These are phyloP conservation scores for Eulemur rubriventer DNA, from an alignment of 2,797 vertebrate species.

Conservation along the genomic window DNA sequence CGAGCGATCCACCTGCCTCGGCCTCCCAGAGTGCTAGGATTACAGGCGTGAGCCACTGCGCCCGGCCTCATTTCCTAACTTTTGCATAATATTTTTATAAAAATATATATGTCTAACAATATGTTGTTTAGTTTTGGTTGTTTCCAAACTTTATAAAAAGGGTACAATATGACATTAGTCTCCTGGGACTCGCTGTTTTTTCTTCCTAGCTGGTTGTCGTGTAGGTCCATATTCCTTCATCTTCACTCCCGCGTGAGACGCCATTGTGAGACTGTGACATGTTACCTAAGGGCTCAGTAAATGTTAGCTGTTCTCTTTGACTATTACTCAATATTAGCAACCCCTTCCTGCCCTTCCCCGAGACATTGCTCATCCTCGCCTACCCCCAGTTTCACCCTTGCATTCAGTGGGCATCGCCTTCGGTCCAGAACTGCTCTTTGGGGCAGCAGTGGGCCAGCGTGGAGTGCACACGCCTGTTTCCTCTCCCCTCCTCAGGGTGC, in stretches of 20 bases:
- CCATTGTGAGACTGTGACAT: neutral
- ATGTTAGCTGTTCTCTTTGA: neutral
- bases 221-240: neutral
- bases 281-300: neutral
- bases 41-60: too few species aligned
- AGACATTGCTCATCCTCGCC: neutral
- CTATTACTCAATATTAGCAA: neutral
- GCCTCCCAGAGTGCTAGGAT: too few species aligned
- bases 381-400: neutral
- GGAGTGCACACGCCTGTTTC: fast-evolving
- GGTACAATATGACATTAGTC: neutral
- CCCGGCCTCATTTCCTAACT: neutral
- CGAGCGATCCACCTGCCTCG: too few species aligned
- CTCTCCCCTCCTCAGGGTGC: neutral
- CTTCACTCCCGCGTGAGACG: neutral
- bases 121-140: neutral
- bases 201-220: neutral
- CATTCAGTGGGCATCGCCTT: neutral
- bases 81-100: neutral
- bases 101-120: neutral
- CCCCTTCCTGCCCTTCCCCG: neutral
- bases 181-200: neutral
- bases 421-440: neutral
- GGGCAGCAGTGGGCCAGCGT: neutral
- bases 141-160: neutral